phyloP scores from a whole-genome alignment of 2,113 vertebrate genomes.

The Cettia cetti region DNA sequence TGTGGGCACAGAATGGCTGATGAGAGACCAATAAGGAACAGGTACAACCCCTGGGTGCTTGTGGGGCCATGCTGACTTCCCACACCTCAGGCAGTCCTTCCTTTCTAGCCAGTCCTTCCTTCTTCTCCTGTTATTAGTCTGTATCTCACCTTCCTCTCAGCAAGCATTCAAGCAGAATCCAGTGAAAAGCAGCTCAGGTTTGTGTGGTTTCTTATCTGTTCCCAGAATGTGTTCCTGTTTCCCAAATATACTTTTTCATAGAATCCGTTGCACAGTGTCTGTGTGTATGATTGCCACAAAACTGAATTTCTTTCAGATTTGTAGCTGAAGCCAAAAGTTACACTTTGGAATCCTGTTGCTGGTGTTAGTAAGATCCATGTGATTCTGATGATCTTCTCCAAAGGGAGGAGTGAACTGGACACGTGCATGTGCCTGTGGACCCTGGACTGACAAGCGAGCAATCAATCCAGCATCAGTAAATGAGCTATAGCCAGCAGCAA shows the following conservation, averaged over 20 bases:
- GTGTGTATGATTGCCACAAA: neutral
- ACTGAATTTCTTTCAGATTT: neutral
- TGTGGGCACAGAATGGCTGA: neutral
- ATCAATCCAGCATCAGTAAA: slow-evolving; percentile 2
- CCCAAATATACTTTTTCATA: neutral
- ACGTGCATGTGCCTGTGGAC: neutral
- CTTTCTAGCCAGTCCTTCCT: neutral
- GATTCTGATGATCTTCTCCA: neutral
- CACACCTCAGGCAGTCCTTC: neutral
- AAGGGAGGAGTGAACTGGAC: neutral
- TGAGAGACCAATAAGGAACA: neutral
- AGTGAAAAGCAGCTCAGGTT: neutral
- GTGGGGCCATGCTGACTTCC: neutral
- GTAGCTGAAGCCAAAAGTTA: neutral
- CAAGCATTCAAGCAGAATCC: neutral
- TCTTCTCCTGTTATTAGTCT: neutral
- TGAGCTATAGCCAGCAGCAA: neutral
- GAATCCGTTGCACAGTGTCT: neutral
- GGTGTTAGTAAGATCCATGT: neutral
- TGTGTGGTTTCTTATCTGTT: neutral
- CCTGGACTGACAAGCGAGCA: neutral
- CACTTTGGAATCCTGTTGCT: neutral
- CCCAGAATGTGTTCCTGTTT: neutral
- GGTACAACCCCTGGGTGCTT: rapidly evolving
- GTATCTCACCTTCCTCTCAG: neutral